Conservation (phyloP, 2,888 invertebrate genomes). For the Athrips mouffetella region DNA sequence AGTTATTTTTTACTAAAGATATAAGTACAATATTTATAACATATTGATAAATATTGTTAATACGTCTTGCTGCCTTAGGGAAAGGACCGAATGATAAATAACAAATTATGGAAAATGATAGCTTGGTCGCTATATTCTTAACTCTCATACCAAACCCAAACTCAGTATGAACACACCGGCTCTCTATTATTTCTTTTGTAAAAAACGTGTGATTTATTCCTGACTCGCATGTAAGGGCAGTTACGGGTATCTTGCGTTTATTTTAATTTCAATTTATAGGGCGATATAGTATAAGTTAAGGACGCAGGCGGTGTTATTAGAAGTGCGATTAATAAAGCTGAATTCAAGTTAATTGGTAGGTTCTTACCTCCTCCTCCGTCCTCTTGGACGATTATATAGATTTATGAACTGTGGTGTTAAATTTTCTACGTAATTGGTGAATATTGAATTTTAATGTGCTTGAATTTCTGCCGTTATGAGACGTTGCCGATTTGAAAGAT, state of each 20-base stretch:
- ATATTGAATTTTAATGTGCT: slow-evolving; percentile 7
- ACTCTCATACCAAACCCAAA: slow-evolving; percentile 39
- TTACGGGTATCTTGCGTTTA: slow-evolving; percentile 52
- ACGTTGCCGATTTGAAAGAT: not conserved
- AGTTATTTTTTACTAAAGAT: too few relatives aligned
- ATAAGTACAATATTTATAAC: too few relatives aligned
- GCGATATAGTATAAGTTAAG: slow-evolving; percentile 47
- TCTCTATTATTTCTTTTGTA: slow-evolving; percentile 65
- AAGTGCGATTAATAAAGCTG: slow-evolving; percentile 52
- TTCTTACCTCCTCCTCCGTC: too few relatives aligned
- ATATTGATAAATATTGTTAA: too few relatives aligned
- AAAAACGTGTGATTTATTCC: slow-evolving; percentile 66
- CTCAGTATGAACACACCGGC: slow-evolving; percentile 40
- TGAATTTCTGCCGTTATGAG: not conserved
- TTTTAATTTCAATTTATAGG: slow-evolving; percentile 76
- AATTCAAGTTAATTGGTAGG: slow-evolving; percentile 43
- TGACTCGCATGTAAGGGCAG: slow-evolving; percentile 56
- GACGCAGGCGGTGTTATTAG: slow-evolving; percentile 48
- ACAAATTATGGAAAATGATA: too few relatives aligned
- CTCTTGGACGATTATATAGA: slow-evolving; percentile 9
- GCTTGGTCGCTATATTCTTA: not conserved
- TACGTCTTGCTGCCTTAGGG: too few relatives aligned
- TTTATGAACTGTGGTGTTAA: slow-evolving; percentile 10
- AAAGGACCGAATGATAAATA: too few relatives aligned
- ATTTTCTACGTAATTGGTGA: not conserved